Percentiles rank a stretch among this genome's conserved stretches.
These are phyloP conservation scores for Catocala nupta DNA, from an alignment of 2,888 invertebrate species.

Conservation along the genomic window DNA sequence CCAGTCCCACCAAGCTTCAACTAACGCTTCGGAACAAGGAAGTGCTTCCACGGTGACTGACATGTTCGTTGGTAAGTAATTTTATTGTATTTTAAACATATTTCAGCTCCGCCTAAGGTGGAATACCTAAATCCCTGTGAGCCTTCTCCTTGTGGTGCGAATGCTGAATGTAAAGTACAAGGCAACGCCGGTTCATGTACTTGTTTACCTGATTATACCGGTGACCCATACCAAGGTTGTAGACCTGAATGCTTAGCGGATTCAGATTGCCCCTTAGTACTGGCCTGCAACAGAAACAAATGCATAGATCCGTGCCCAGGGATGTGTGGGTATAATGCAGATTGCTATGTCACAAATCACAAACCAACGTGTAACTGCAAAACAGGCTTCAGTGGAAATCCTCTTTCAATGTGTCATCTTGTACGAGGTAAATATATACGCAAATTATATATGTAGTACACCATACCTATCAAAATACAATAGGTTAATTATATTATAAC, in stretches of 20 bases:
- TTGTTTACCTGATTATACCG: constrained; percentile 90
- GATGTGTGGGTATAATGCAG: constrained; percentile 90
- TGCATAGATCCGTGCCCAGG: constrained; percentile 91
- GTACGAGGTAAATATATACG: constrained; percentile 69
- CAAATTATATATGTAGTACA: not conserved
- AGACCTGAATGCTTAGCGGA: constrained; percentile 90
- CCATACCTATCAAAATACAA: not conserved
- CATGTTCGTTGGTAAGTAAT: constrained; percentile 74
- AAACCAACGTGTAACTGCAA: constrained; percentile 89
- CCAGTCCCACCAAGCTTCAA: constrained; percentile 84
- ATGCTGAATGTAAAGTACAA: constrained; percentile 92
- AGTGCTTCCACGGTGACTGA: constrained; percentile 83
- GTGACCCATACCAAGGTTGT: constrained; percentile 92
- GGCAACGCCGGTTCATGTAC: constrained; percentile 91
- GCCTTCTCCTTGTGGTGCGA: constrained; percentile 90
- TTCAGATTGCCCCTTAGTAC: constrained; percentile 89
- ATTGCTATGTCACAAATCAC: constrained; percentile 90
- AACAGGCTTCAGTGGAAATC: constrained; percentile 89
- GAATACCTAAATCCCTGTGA: constrained; percentile 88
- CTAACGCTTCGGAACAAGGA: constrained; percentile 86
- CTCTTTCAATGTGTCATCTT: constrained; percentile 85
- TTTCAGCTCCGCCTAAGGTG: constrained; percentile 81
- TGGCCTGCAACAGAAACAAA: constrained; percentile 89
- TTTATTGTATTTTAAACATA: constrained; percentile 68
- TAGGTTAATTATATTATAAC: constrained; percentile 5